phyloP scores from a whole-genome alignment of 2,113 vertebrate species.

The Corythornis cristatus region DNA sequence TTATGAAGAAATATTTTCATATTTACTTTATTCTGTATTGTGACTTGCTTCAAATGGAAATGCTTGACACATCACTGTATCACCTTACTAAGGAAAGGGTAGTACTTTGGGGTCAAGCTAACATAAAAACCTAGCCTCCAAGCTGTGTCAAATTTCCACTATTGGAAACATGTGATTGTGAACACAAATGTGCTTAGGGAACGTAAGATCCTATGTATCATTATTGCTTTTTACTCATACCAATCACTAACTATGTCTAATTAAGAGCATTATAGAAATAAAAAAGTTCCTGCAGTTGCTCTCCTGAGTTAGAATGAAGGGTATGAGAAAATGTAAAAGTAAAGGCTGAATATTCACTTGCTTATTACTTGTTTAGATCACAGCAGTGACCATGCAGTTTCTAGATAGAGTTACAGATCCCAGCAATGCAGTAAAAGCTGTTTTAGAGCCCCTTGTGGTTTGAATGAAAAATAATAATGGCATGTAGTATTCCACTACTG shows the following conservation, averaged over 20 bases:
- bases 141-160: background rate
- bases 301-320: background rate
- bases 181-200: background rate
- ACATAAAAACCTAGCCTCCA: background rate
- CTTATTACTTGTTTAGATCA: background rate
- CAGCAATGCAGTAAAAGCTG: background rate
- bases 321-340: background rate
- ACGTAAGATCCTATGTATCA: accelerated
- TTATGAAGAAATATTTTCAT: background rate
- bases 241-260: background rate
- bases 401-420: background rate
- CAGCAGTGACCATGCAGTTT: background rate
- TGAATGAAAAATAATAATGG: background rate
- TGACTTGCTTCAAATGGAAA: background rate
- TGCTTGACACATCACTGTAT: background rate
- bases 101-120: background rate
- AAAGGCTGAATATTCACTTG: background rate
- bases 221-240: background rate
- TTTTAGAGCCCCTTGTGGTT: background rate
- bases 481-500: background rate
- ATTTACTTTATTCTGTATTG: background rate
- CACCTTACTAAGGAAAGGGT: background rate
- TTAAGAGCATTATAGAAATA: background rate
- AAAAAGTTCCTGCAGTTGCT: background rate
- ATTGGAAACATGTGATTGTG: background rate